Base-by-base conservation (phyloP, 2,888 invertebrate species). In the Axea sp. region DNA sequence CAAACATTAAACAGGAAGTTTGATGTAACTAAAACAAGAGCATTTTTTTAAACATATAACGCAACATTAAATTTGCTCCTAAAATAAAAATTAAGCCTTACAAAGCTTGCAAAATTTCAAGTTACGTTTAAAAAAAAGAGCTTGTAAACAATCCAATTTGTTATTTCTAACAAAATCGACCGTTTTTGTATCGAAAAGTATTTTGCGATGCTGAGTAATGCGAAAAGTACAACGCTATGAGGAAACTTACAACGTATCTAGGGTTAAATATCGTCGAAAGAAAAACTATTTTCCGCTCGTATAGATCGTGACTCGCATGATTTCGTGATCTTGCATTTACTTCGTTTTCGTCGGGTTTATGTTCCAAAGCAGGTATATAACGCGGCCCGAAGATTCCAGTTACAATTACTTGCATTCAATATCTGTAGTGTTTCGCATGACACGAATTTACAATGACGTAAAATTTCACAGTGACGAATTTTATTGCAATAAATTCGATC, bases 301-400 rank as follows among this genome's bases (percentile, higher is more conserved):
- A 43, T 43, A 47, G 60, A 69, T 60, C 71, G 71, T 71, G 71
- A 62, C 62, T 71, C 69, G 69, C 69, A 69, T 69, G 60, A 73
- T 60, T 76, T 73, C 67, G 59, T 57, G 69, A 57, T 51, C 60
- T 65, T 39, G 53, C 65, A 60, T 37, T 69, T 35, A 45, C 53
- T 64, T 53, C 43, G n/a, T 41, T 47, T 43, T 19, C 43, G 24
- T 33, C 19, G 43, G 39, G 53, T 64, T 64, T 41, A 53, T 53
- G 64, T 51, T 62, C 8, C 9, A 2, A 12, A 14, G 41, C 31
- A 19, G 24, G 43, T 64, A 43, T 43, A 33, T 41, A 62, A 41
- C 31, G 6, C 37, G 7, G 6, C 22, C 33, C 2, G 17, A 51
- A 51, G 62, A 51, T 51, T 51, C 41, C 30, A 51, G 39, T 39